Conservation (phyloP, 2,888 invertebrate species). For the Stenurella melanura region DNA sequence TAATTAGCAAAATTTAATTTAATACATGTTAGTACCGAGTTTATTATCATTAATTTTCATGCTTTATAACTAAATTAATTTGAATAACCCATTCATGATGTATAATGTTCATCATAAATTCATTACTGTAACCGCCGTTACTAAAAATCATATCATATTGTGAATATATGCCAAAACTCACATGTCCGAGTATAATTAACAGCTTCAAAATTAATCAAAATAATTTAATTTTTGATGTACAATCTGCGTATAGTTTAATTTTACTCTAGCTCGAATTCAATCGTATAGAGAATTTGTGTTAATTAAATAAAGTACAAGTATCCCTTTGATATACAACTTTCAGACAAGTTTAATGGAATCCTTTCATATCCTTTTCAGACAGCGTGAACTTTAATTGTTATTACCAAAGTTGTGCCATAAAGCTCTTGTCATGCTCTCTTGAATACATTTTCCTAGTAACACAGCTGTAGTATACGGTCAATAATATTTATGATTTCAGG, state of each 20-base stretch:
- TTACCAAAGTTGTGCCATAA: not conserved
- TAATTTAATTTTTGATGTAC: not conserved
- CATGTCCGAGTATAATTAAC: not conserved
- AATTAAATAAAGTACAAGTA: slow-evolving; percentile 2
- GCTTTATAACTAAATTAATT: no score
- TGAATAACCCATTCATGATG: no score
- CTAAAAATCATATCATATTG: not conserved
- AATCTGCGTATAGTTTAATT: not conserved
- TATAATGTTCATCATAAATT: no score
- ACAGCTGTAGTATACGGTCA: not conserved
- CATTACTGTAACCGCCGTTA: no score
- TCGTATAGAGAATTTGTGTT: not conserved
- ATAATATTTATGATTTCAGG: not conserved
- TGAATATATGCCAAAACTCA: not conserved
- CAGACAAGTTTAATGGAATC: slow-evolving; percentile 3
- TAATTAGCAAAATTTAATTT: no score
- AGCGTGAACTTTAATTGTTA: not conserved
- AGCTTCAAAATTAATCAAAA: not conserved
- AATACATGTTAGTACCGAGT: no score
- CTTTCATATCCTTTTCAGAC: not conserved
- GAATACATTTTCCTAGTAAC: not conserved
- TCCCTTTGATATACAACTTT: slow-evolving; percentile 7
- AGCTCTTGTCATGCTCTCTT: not conserved
- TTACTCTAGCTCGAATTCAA: not conserved
- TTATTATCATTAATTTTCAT: no score